These are phyloP conservation scores for Oryzaephilus surinamensis DNA, from an alignment of 1,140 invertebrate species.

Conservation along the genomic window DNA sequence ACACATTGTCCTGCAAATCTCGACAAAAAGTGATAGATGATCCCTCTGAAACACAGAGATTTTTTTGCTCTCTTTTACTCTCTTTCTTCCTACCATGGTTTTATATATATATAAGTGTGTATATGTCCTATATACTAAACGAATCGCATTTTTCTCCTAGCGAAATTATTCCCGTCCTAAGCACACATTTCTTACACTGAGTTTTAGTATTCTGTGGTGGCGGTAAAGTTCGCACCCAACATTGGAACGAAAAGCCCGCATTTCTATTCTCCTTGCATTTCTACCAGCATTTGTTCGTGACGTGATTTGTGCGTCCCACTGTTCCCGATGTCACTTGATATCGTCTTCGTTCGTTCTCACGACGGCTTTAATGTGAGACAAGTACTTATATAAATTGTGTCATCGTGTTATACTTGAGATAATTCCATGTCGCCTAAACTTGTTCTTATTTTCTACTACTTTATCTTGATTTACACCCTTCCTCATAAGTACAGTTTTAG, in stretches of 20 bases:
- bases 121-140: conserved; percentile 18
- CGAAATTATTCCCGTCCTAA: conserved; percentile 32
- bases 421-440: conserved; percentile 27
- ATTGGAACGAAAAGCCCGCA: conserved; percentile 28
- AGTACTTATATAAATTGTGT: conserved; percentile 29
- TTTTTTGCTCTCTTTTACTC: conserved; percentile 12
- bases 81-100: no score
- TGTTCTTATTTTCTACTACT: no score
- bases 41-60: conserved; percentile 26
- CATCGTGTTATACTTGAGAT: conserved; percentile 27
- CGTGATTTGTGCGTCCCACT: conserved; percentile 33
- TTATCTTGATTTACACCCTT: no score
- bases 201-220: conserved; percentile 31
- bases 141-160: conserved; percentile 27
- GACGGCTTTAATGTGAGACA: conserved; percentile 24
- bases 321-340: conserved; percentile 28
- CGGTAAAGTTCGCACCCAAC: conserved; percentile 27
- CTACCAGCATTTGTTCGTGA: conserved; percentile 34
- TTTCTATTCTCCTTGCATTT: conserved; percentile 34
- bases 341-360: conserved; percentile 20
- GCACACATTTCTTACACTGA: conserved; percentile 31
- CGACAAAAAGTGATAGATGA: conserved; percentile 30
- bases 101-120: no score
- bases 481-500: no score
- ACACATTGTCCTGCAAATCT: conserved; percentile 17